Base-by-base conservation (phyloP, 2,113 vertebrate species). In the Callospermophilus lateralis region DNA sequence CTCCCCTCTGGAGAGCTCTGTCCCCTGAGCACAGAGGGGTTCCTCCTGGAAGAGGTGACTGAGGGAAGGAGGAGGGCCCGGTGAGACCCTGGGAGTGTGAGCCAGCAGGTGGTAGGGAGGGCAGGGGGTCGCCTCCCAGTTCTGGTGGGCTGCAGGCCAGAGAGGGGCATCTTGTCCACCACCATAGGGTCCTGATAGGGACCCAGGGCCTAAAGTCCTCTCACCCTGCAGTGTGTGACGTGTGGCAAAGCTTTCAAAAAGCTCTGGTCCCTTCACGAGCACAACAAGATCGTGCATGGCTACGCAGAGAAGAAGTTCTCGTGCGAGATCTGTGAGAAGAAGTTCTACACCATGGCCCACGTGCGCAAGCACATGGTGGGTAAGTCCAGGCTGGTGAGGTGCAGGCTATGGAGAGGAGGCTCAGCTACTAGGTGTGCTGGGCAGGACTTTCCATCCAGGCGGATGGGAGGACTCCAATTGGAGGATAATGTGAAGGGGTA, bases 331-430 rank as follows among this genome's bases (percentile, higher is more conserved):
- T 99, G 99, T 0, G 99, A 99, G 97, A 99, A 99, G 99, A 99
- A 99, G 98, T 99, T 99, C 98, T 99, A 99, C 98, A 99, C 99
- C 77, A 99, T 99, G 99, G 99, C 99, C 10, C 99, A 99, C 0
- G 99, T 99, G 97, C 99, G 99, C 97, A 99, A 99, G 98, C 99
- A 99, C 98, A 99, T 99, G 99, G 99, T 99, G 53, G 99, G 99
- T 99, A 98, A 99, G 99, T 99, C 96, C 0, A 0, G 94, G 90
- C 65, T 10, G 5, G 24, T 28, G 53, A 3, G 37, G 28, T 6
- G 2, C 24, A 1, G 45, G 74, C 42, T 0, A 9, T 61, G 76
- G 61, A 42, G 24, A 51, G 55, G 8, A 8, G 20, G 37, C 58
- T 77, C 20, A 0, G 42, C 84, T 61, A 5, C 24, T 13, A 30